Conservation (phyloP, 1,140 invertebrate genomes). For the Tenebrio molitor region DNA sequence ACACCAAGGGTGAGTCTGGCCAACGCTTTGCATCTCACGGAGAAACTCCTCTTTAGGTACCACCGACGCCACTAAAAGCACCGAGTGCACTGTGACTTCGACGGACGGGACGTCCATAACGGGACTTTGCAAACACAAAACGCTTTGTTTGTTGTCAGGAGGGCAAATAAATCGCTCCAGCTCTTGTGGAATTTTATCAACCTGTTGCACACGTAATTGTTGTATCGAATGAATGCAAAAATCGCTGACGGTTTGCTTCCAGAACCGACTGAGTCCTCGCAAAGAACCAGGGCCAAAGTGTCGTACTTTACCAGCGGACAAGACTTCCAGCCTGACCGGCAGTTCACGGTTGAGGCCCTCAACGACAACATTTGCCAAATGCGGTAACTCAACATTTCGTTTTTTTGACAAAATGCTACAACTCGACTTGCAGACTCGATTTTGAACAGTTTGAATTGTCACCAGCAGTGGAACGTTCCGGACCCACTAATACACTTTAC, state of each 20-base stretch:
- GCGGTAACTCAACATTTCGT: slow-evolving; percentile 50
- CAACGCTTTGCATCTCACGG: too few species aligned
- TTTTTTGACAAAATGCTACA: too few species aligned
- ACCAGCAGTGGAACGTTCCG: too few species aligned
- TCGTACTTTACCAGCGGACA: slow-evolving; percentile 56
- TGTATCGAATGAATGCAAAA: not conserved
- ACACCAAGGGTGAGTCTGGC: slow-evolving; percentile 57
- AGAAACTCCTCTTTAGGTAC: too few species aligned
- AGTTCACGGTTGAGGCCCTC: slow-evolving; percentile 54
- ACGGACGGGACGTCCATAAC: slow-evolving; percentile 18
- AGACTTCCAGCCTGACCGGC: slow-evolving; percentile 42
- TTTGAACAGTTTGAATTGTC: slow-evolving; percentile 54
- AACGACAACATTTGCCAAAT: slow-evolving; percentile 62
- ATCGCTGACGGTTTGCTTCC: not conserved
- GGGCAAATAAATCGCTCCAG: slow-evolving; percentile 48
- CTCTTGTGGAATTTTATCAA: slow-evolving; percentile 57
- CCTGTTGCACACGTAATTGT: slow-evolving; percentile 61
- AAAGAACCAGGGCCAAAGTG: slow-evolving; percentile 25
- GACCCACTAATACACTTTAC: too few species aligned
- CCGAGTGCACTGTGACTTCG: too few species aligned
- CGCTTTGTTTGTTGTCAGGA: slow-evolving; percentile 54
- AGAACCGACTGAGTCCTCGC: slow-evolving; percentile 2
- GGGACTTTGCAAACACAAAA: slow-evolving; percentile 54
- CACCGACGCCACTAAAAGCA: too few species aligned
- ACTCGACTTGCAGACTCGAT: slow-evolving; percentile 52